phyloP scores from a whole-genome alignment of 2,113 vertebrate genomes.

The Picathartes gymnocephalus region DNA sequence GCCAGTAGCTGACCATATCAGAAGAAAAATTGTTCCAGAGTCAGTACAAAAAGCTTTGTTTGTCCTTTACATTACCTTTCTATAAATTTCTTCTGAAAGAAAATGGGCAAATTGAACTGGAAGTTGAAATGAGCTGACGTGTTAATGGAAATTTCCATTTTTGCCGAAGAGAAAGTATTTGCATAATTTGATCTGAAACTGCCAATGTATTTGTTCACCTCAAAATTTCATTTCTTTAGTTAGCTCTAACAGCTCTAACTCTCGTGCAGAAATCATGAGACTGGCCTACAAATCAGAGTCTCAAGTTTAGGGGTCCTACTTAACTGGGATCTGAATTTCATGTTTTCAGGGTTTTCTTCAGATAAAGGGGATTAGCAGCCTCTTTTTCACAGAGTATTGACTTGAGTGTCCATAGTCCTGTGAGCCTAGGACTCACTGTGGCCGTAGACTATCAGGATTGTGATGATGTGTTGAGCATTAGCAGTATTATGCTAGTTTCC shows the following conservation, averaged over 20 bases:
- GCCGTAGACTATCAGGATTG: neutral
- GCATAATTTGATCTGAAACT: neutral
- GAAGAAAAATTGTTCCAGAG: neutral
- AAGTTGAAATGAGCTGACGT: neutral
- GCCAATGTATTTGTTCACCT: neutral
- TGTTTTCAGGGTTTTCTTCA: neutral
- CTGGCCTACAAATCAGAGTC: neutral
- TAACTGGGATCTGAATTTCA: neutral
- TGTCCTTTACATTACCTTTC: neutral
- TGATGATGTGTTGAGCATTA: neutral
- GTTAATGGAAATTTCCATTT: constrained; percentile 1
- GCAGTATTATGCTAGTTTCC: neutral
- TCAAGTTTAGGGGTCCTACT: neutral
- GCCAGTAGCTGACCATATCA: neutral
- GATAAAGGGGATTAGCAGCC: neutral
- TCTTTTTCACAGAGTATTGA: neutral
- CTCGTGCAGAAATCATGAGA: neutral
- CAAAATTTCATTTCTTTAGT: neutral
- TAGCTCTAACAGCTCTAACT: neutral
- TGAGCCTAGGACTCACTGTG: neutral
- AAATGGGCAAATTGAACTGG: neutral
- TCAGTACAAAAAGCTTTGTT: neutral
- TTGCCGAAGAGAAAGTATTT: neutral
- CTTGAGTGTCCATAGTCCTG: neutral
- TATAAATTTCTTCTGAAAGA: neutral